Percentiles rank a stretch among this genome's conserved stretches.
phyloP scores from a whole-genome alignment of 2,888 invertebrate species.

The Callimorpha dominula region DNA sequence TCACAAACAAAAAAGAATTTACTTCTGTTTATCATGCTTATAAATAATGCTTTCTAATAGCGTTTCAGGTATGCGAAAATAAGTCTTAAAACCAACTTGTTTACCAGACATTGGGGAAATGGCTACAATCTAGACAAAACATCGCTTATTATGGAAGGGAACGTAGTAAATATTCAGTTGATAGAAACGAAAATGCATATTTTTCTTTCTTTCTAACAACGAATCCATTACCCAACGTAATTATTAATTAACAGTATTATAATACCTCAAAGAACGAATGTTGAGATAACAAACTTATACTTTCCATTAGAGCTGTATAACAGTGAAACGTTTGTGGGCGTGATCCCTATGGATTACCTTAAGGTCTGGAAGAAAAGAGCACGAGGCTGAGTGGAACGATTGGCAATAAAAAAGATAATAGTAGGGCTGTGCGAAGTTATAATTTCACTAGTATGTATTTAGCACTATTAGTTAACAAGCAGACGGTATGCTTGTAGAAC shows the following conservation, averaged over 20 bases:
- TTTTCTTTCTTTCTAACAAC: constrained; percentile 1
- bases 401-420: constrained; percentile 51
- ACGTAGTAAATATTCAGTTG: neutral
- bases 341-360: constrained; percentile 33
- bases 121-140: neutral
- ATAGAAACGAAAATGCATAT: constrained; percentile 9
- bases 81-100: neutral
- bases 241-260: too few relatives aligned
- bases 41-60: too few relatives aligned
- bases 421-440: constrained; percentile 36
- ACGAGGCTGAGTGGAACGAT: constrained; percentile 45
- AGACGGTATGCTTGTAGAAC: too few relatives aligned
- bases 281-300: constrained; percentile 24
- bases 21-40: too few relatives aligned
- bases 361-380: constrained; percentile 45
- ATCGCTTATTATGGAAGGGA: neutral
- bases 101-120: neutral
- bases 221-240: constrained; percentile 31
- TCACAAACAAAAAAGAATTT: too few relatives aligned
- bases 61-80: neutral
- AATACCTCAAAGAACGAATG: constrained; percentile 30
- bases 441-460: neutral
- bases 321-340: neutral
- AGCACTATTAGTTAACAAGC: too few relatives aligned
- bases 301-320: constrained; percentile 26